phyloP scores from a whole-genome alignment of 1,140 invertebrate genomes.

The Sweltsa coloradensis region DNA sequence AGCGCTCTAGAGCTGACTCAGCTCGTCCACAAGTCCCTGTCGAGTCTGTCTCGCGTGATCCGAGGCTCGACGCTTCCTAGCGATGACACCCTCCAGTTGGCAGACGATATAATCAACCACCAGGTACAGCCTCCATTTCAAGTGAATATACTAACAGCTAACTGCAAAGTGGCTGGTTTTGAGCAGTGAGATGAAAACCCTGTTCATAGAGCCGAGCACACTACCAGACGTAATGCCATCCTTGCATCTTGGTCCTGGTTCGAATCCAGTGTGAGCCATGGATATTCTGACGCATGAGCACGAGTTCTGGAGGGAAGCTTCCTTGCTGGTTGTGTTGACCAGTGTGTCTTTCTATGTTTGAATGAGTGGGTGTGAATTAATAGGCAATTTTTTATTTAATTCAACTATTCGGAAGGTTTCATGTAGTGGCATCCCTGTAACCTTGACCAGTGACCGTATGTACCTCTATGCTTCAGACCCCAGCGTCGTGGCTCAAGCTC shows the following conservation, averaged over 20 bases:
- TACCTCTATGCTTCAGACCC: constrained; percentile 4
- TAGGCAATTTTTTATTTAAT: not conserved
- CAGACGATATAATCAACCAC: constrained; percentile 40
- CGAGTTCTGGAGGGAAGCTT: not conserved
- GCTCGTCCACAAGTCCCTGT: constrained; percentile 41
- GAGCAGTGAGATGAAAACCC: too few relatives aligned
- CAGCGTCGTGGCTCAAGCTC: constrained; percentile 44
- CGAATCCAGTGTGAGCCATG: too few relatives aligned
- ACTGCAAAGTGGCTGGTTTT: too few relatives aligned
- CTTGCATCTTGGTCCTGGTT: too few relatives aligned
- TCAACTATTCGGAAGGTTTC: not conserved
- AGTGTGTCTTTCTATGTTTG: not conserved
- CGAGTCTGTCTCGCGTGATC: constrained; percentile 46
- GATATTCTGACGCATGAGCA: not conserved
- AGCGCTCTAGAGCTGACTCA: constrained; percentile 35
- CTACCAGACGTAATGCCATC: too few relatives aligned
- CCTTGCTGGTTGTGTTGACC: not conserved
- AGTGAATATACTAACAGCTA: too few relatives aligned
- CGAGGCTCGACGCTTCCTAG: constrained; percentile 40
- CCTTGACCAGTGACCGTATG: not conserved
- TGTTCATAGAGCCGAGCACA: too few relatives aligned
- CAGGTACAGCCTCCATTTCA: constrained; percentile 30
- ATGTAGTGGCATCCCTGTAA: constrained; percentile 15
- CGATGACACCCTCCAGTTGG: constrained; percentile 36
- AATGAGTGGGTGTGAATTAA: not conserved